Base-by-base conservation (phyloP, 2,888 invertebrate species). In the Torymus auratus region DNA sequence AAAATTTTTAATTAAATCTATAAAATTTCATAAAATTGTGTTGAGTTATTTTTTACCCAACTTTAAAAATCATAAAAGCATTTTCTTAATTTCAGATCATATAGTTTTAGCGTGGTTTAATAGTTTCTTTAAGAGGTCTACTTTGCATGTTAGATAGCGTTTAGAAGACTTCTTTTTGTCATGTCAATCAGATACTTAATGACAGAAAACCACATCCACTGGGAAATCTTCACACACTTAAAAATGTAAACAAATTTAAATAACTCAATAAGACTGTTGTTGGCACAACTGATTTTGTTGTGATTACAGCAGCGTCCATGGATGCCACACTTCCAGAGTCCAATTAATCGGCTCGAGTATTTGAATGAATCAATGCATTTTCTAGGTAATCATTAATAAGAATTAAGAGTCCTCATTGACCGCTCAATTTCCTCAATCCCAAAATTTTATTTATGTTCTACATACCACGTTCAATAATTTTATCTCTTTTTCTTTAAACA, bases 241-340 rank as follows among this genome's bases (percentile, higher is more conserved):
- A 41, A 74, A 79, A 62, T 68, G 73, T 79, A 79, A 74, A 79
- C 73, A 68, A 74, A 64, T 72, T 28, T 62, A 67, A 73, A 62
- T 79, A 58, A 79, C 69, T 52, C 62, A 74, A 71, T 84, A 84
- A 86, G 85, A 88, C 86, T 88, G 89, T 90, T 88, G 89, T 91
- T 88, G 90, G 91, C 90, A 91, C 91, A 91, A 88, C 91, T 91
- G 87, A 91, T 91, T 91, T 90, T 91, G 90, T 91, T 90, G 91
- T 90, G 89, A 91, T 91, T 91, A 89, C 90, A 91, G 91, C 90
- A 90, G 88, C 85, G 88, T 87, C 89, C 90, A 88, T 85, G 89
- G 91, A 87, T 89, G 90, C 89, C 87, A 88, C 87, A 88, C 88
- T 86, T 88, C 88, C 86, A 88, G 89, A 90, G 90, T 90, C 89